Conservation (phyloP, 1,140 invertebrate species). For the Drosophila lacteicornis region DNA sequence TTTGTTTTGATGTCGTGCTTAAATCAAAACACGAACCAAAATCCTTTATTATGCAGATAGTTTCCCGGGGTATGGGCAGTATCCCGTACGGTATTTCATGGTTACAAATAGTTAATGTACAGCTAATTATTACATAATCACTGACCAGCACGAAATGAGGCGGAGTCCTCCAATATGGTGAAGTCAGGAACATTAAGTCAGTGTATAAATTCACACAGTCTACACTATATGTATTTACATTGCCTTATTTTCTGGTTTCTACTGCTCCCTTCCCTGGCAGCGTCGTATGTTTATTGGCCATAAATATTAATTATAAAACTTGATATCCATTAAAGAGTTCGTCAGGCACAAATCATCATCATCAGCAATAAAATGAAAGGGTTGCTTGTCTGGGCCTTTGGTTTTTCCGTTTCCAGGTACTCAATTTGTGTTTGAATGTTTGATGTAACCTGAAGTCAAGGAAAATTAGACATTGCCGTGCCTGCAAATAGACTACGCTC, state of each 20-base stretch:
- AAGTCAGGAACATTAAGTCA: slow-evolving; percentile 66
- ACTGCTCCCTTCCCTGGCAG: slow-evolving; percentile 1
- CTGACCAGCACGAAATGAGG: slow-evolving; percentile 55
- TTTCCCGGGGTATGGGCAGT: slow-evolving; percentile 11
- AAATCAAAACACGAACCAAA: slow-evolving; percentile 54
- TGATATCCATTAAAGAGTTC: slow-evolving; percentile 44
- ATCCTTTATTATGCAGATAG: slow-evolving; percentile 58
- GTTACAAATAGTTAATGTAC: slow-evolving; percentile 81
- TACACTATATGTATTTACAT: slow-evolving; percentile 24
- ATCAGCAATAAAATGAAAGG: slow-evolving; percentile 49
- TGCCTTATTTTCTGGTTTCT: slow-evolving; percentile 12
- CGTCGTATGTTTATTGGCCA: slow-evolving; percentile 49
- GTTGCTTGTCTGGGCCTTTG: slow-evolving; percentile 42
- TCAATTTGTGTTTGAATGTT: slow-evolving; percentile 46
- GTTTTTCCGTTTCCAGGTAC: slow-evolving; percentile 56
- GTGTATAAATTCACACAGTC: slow-evolving; percentile 18
- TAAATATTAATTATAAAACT: slow-evolving; percentile 79
- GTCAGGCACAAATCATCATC: slow-evolving; percentile 63
- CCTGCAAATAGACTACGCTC: slow-evolving; percentile 10
- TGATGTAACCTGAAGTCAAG: slow-evolving; percentile 35
- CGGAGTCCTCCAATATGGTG: slow-evolving; percentile 16
- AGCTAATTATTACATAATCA: slow-evolving; percentile 83
- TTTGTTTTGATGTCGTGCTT: slow-evolving; percentile 47
- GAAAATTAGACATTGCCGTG: slow-evolving; percentile 19
- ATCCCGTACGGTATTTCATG: slow-evolving; percentile 69